A percentile compares a stretch with the other conserved stretches of the same genome.
phyloP scores from a whole-genome alignment of 2,888 invertebrate species.

The Orthonychiurus folsomi region DNA sequence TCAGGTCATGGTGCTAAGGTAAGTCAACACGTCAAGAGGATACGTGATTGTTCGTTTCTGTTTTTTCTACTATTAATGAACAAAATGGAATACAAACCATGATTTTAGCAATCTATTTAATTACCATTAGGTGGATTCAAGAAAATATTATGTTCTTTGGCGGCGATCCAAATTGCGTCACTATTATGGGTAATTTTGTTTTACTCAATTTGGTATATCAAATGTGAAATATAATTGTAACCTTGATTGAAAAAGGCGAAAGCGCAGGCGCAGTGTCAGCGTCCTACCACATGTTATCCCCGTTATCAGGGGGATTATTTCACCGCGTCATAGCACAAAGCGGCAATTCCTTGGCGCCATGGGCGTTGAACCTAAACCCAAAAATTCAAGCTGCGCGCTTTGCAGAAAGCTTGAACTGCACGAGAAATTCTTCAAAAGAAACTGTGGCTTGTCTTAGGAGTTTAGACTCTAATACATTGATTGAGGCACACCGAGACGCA shows the following conservation, averaged over 20 bases:
- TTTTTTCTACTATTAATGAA: too few relatives aligned
- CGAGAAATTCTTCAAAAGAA: not conserved
- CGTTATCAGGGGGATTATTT: too few relatives aligned
- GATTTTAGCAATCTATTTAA: too few relatives aligned
- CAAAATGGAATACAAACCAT: too few relatives aligned
- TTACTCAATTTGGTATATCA: too few relatives aligned
- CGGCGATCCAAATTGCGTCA: not conserved
- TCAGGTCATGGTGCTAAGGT: too few relatives aligned
- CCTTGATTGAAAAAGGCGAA: too few relatives aligned
- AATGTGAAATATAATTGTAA: too few relatives aligned
- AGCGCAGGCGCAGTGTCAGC: too few relatives aligned
- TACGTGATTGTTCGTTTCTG: too few relatives aligned
- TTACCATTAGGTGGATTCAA: not conserved
- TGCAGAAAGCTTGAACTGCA: not conserved
- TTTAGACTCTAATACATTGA: not conserved
- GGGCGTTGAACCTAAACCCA: not conserved
- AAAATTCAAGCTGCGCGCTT: not conserved
- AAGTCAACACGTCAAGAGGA: too few relatives aligned
- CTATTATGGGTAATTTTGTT: not conserved
- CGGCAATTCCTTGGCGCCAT: not conserved
- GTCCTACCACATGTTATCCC: too few relatives aligned
- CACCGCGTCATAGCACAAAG: constrained; percentile 1
- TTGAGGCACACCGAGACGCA: not conserved
- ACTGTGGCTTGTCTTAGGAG: not conserved
- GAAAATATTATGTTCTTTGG: not conserved